Evolutionary conservation across 2,113 vertebrate species (phyloP).

Genomic region (Sinocyclocheilus grahami): DNA sequence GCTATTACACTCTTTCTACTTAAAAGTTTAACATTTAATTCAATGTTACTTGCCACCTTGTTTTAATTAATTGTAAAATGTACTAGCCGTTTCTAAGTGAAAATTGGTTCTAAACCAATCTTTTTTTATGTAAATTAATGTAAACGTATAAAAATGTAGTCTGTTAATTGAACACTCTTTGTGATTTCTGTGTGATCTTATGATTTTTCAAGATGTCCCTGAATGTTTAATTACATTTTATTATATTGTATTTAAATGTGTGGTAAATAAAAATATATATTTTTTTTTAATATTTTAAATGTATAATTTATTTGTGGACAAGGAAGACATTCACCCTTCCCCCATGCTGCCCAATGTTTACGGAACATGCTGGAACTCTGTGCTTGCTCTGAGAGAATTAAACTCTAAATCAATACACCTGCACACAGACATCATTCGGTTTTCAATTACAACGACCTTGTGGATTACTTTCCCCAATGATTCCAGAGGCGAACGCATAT

Average conservation of each 20-base stretch:
- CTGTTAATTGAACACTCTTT: no score
- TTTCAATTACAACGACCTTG: constrained; percentile 27
- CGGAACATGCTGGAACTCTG: constrained; percentile 20
- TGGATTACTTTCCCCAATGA: background rate
- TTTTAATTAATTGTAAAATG: no score
- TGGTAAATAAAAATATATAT: background rate
- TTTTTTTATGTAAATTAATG: no score
- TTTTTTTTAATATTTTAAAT: background rate
- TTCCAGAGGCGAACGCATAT: background rate
- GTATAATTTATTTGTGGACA: background rate
- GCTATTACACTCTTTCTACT: no score
- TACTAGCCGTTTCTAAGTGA: no score
- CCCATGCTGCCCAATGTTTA: constrained; percentile 8
- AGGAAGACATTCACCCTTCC: background rate
- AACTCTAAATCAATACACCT: constrained; percentile 39
- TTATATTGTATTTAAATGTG: background rate
- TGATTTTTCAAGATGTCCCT: background rate
- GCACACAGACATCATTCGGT: constrained; percentile 19
- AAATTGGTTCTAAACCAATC: no score
- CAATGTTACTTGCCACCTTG: no score
- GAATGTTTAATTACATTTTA: background rate
- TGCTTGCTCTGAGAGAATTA: constrained; percentile 28
- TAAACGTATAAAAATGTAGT: no score
- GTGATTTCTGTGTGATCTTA: background rate
- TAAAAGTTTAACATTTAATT: no score